Percentiles rank a stretch among this genome's conserved stretches.
Conservation (phyloP, 1,140 invertebrate species). For the Reticulitermes speratus region DNA sequence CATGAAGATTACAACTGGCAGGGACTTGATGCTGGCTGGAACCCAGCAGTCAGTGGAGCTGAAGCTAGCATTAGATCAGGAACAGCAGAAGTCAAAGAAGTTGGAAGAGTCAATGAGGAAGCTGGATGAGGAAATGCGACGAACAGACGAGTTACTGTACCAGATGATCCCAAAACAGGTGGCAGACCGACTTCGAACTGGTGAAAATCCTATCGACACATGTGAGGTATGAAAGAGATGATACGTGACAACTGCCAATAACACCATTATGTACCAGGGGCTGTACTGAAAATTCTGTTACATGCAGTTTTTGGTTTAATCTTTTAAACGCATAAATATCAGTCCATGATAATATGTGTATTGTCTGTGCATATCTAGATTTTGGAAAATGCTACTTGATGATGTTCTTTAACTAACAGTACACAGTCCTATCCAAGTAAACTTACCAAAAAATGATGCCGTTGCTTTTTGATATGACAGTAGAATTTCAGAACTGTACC, state of each 20-base stretch:
- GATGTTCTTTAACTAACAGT: too few relatives aligned
- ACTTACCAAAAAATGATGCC: too few relatives aligned
- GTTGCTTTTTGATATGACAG: too few relatives aligned
- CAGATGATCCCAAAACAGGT: constrained; percentile 99
- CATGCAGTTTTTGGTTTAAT: too few relatives aligned
- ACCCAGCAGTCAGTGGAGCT: constrained; percentile 97
- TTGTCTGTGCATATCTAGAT: too few relatives aligned
- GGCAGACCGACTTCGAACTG: constrained; percentile 85
- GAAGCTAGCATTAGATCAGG: constrained; percentile 92
- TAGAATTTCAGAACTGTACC: too few relatives aligned
- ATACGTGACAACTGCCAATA: neutral
- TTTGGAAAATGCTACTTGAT: too few relatives aligned
- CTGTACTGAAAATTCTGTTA: too few relatives aligned
- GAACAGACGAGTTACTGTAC: constrained; percentile 92
- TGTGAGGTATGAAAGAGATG: constrained; percentile 72
- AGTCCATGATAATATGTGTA: too few relatives aligned
- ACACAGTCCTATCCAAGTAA: too few relatives aligned
- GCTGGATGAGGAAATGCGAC: constrained; percentile 91
- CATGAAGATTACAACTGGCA: constrained; percentile 42
- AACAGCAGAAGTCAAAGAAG: constrained; percentile 95
- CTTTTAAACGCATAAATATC: too few relatives aligned
- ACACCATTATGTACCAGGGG: too few relatives aligned
- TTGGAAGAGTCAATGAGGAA: constrained; percentile 95
- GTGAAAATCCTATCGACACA: constrained; percentile 91
- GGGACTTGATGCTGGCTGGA: constrained; percentile 93